phyloP scores from a whole-genome alignment of 1,140 invertebrate species.

The Cydia pomonella region DNA sequence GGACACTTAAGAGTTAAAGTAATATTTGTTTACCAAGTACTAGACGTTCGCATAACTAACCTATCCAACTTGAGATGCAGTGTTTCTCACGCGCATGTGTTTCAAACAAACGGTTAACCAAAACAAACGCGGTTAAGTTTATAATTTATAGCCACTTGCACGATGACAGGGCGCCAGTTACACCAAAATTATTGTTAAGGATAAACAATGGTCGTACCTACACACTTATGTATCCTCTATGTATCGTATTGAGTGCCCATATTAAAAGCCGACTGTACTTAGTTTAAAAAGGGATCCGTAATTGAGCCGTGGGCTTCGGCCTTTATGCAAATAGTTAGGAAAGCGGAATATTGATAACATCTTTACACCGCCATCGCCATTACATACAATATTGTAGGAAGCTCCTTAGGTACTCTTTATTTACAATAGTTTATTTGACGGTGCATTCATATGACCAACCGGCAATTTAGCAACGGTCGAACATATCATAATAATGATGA shows the following conservation, averaged over 20 bases:
- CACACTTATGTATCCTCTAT: neutral
- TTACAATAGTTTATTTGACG: conserved; percentile 32
- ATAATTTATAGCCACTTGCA: conserved; percentile 77
- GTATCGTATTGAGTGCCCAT: conserved; percentile 37
- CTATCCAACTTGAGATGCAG: conserved; percentile 42
- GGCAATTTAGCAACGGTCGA: conserved; percentile 62
- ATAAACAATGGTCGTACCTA: conserved; percentile 66
- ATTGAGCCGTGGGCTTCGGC: conserved; percentile 26
- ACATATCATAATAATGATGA: conserved; percentile 60
- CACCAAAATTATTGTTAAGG: conserved; percentile 53
- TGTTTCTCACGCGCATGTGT: conserved; percentile 72
- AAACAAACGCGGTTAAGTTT: conserved; percentile 77
- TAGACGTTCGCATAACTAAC: conserved; percentile 43
- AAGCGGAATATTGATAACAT: neutral
- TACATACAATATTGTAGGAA: conserved; percentile 28
- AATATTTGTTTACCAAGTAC: conserved; percentile 26
- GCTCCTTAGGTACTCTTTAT: conserved; percentile 28
- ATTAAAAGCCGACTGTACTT: conserved; percentile 28
- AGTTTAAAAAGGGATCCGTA: conserved; percentile 31
- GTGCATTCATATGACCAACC: conserved; percentile 40
- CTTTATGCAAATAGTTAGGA: neutral
- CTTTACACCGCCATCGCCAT: neutral
- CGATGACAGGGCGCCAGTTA: conserved; percentile 61
- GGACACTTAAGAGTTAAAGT: conserved; percentile 13
- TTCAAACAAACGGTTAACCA: conserved; percentile 60